Percentiles rank a stretch among this genome's conserved stretches.
Evolutionary conservation across 2,888 invertebrate species (phyloP).

Genomic region (Arctia plantaginis): DNA sequence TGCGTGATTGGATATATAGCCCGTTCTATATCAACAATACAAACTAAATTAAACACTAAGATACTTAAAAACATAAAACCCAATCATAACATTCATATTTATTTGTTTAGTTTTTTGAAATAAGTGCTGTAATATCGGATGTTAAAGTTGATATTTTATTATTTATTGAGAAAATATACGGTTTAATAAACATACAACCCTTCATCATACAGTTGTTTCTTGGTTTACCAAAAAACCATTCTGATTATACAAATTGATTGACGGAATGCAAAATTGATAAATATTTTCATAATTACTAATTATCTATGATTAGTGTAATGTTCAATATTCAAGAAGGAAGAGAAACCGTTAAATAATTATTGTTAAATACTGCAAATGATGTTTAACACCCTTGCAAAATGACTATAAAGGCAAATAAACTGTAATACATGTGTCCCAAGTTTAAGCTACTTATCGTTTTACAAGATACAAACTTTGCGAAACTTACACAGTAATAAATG

Average conservation of each 20-base stretch:
- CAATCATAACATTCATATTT: too few species aligned
- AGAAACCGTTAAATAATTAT: background rate
- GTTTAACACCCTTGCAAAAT: background rate
- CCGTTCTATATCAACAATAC: too few species aligned
- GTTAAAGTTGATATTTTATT: background rate
- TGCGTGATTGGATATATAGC: too few species aligned
- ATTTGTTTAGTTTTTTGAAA: background rate
- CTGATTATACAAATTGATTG: background rate
- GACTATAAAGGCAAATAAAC: background rate
- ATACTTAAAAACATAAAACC: too few species aligned
- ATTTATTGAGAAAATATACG: background rate
- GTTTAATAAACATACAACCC: background rate
- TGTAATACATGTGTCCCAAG: background rate
- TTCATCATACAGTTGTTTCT: background rate
- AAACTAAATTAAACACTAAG: too few species aligned
- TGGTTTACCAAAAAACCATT: background rate
- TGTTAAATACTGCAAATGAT: background rate
- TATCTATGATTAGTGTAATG: background rate
- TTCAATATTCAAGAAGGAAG: background rate
- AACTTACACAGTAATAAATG: slow-evolving; percentile 4
- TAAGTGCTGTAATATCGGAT: background rate
- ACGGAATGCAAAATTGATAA: background rate
- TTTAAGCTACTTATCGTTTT: background rate
- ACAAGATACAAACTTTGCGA: slow-evolving; percentile 4
- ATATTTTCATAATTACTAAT: background rate